These are phyloP conservation scores for Gulo gulo DNA, from an alignment of 2,113 vertebrate genomes.

Conservation along the genomic window DNA sequence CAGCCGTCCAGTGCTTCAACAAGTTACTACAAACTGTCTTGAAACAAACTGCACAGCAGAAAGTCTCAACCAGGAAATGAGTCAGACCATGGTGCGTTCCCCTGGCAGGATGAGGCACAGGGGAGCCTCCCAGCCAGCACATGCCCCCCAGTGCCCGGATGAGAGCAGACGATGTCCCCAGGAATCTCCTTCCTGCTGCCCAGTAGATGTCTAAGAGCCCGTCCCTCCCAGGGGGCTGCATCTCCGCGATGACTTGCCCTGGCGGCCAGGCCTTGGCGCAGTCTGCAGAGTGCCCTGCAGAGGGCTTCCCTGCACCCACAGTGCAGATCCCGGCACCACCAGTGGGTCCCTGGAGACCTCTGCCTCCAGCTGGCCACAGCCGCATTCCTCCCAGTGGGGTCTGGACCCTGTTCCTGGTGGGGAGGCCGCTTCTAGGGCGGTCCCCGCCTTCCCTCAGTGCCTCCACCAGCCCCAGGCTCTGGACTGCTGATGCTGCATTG, in stretches of 20 bases:
- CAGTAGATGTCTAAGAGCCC: neutral
- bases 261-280: too few relatives aligned
- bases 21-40: neutral
- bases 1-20: neutral
- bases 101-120: too few relatives aligned
- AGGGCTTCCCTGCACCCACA: neutral
- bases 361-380: neutral
- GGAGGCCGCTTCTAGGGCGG: neutral
- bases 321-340: fast-evolving
- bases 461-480: neutral
- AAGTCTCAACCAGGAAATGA: neutral
- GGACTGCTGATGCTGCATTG: neutral
- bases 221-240: too few relatives aligned
- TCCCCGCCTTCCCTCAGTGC: neutral
- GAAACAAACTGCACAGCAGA: neutral
- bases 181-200: too few relatives aligned
- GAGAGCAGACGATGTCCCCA: neutral
- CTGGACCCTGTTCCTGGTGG: too few relatives aligned
- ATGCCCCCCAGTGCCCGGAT: too few relatives aligned
- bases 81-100: too few relatives aligned
- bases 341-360: neutral
- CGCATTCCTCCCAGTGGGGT: neutral
- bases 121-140: too few relatives aligned
- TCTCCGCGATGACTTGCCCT: neutral
- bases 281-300: neutral